Conservation (phyloP, 2,888 invertebrate genomes). For the Epinotia bilunana region DNA sequence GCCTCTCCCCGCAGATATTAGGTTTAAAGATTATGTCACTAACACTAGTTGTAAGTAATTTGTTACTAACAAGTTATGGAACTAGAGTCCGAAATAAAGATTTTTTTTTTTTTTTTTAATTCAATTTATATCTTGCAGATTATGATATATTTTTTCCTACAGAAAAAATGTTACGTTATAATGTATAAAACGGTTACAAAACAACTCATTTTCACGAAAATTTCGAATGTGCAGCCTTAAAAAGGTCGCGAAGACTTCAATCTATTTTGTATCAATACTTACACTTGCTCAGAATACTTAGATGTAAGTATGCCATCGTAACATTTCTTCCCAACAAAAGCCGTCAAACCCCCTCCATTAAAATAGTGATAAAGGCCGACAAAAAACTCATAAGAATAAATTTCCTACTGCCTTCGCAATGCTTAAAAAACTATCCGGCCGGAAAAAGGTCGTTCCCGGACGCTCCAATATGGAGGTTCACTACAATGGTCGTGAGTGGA, state of each 20-base stretch:
- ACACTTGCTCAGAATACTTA: neutral
- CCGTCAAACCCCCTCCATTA: slow-evolving; percentile 18
- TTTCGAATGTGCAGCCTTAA: too few relatives aligned
- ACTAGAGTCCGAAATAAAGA: too few relatives aligned
- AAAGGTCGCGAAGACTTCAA: neutral
- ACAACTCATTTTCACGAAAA: too few relatives aligned
- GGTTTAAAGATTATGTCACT: too few relatives aligned
- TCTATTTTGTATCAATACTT: neutral
- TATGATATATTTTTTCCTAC: too few relatives aligned
- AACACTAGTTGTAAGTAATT: too few relatives aligned
- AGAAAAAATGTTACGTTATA: too few relatives aligned
- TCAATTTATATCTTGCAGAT: too few relatives aligned
- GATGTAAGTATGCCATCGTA: neutral
- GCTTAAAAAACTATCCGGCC: slow-evolving; percentile 47
- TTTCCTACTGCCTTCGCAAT: slow-evolving; percentile 31
- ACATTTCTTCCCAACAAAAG: neutral
- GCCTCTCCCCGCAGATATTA: too few relatives aligned
- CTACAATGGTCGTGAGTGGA: slow-evolving; percentile 27
- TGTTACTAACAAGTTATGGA: too few relatives aligned
- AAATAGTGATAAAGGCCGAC: slow-evolving; percentile 23
- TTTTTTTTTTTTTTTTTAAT: too few relatives aligned
- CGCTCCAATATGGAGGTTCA: slow-evolving; percentile 31
- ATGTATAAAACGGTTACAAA: too few relatives aligned
- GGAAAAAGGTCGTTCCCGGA: slow-evolving; percentile 45
- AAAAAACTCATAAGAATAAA: slow-evolving; percentile 45